A percentile compares a stretch with the other conserved stretches of the same genome.
Evolutionary conservation across 2,797 vertebrate genomes (phyloP).

Genomic region (Trematomus bernacchii): DNA sequence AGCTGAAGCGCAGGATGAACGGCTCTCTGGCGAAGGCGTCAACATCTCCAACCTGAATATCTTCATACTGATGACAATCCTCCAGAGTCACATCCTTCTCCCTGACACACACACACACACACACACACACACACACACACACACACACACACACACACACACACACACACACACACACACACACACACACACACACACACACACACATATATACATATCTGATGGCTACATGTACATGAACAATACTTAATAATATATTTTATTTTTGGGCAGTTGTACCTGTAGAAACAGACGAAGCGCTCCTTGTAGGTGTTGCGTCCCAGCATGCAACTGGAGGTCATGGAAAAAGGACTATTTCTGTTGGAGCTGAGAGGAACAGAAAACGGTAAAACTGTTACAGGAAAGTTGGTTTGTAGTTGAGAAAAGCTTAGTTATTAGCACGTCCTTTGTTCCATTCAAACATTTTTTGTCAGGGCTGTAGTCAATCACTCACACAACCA

Average conservation of each 20-base stretch:
- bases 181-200: not conserved
- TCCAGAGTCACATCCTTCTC: conserved; percentile 44
- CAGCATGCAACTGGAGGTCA: conserved; percentile 66
- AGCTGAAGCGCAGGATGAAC: conserved; percentile 77
- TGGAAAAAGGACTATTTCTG: conserved; percentile 44
- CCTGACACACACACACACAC: conserved; percentile 38
- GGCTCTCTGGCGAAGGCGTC: conserved; percentile 82
- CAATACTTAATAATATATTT: no score
- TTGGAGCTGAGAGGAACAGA: conserved; percentile 37
- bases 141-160: no score
- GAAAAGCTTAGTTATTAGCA: no score
- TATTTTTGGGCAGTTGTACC: conserved; percentile 36
- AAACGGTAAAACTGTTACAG: no score
- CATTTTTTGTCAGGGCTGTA: no score
- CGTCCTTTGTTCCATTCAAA: no score
- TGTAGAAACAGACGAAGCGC: conserved; percentile 81
- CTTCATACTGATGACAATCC: conserved; percentile 76
- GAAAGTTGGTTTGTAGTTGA: no score
- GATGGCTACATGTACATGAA: no score
- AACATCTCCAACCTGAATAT: conserved; percentile 77
- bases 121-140: conserved; percentile 7
- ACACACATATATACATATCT: no score
- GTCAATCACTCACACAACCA: no score
- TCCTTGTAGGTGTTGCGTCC: conserved; percentile 80
- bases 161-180: not conserved